Conservation (phyloP, 1,140 invertebrate genomes). For the Cyphomyrmex costatus region DNA sequence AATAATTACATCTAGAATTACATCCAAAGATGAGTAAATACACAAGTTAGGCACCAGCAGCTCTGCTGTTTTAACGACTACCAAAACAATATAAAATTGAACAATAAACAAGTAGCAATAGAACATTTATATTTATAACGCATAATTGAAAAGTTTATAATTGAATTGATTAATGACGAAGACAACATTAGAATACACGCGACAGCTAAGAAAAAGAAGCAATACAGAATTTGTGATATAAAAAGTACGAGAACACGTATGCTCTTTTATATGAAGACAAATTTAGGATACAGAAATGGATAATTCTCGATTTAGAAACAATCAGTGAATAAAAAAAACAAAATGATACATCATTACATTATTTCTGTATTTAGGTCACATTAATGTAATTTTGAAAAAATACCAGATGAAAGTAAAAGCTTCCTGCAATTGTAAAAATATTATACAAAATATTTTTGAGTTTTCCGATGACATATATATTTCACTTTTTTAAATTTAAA, state of each 20-base stretch:
- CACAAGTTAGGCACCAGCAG: no score
- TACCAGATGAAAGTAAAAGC: not conserved
- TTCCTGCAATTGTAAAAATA: not conserved
- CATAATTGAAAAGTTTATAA: no score
- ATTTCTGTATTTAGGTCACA: not conserved
- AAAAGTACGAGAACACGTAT: not conserved
- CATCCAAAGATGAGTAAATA: no score
- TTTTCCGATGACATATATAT: not conserved
- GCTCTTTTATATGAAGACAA: not conserved
- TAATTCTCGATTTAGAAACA: not conserved
- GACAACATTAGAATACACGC: no score
- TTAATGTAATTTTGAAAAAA: slow-evolving; percentile 9
- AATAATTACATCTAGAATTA: no score
- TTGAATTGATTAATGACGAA: no score
- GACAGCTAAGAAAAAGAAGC: no score
- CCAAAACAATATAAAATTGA: no score
- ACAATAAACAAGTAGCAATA: no score
- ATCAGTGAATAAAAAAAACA: not conserved
- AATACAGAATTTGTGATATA: no score
- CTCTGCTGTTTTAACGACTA: no score
- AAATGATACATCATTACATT: not conserved
- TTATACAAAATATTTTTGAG: not conserved
- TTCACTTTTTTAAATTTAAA: not conserved
- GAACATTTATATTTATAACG: no score
- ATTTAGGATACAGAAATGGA: not conserved